A percentile compares a stretch with the other conserved stretches of the same genome.
Conservation (phyloP, 2,888 invertebrate species). For the Loripinus fragilis region DNA sequence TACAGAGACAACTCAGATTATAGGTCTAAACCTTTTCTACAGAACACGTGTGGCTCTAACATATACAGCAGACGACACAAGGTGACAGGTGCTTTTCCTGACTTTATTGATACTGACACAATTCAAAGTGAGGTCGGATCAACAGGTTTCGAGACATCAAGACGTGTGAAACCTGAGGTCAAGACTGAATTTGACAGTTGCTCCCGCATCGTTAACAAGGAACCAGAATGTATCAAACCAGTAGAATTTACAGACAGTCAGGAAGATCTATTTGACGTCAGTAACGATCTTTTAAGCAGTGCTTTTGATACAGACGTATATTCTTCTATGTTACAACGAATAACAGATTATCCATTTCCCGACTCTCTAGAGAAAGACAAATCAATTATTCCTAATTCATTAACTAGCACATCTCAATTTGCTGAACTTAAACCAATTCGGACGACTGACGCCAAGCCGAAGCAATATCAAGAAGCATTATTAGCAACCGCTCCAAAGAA, state of each 20-base stretch:
- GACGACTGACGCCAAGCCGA: conserved; percentile 36
- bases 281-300: conserved; percentile 42
- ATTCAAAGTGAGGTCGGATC: not conserved
- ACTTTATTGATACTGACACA: conserved; percentile 13
- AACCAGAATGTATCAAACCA: not conserved
- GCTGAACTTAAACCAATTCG: conserved; percentile 69
- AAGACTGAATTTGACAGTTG: conserved; percentile 23
- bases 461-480: conserved; percentile 43
- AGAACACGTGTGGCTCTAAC: not conserved
- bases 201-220: conserved; percentile 4
- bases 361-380: conserved; percentile 25
- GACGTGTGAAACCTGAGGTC: conserved; percentile 14
- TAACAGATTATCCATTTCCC: conserved; percentile 35
- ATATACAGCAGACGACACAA: not conserved
- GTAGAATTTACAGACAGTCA: conserved; percentile 10
- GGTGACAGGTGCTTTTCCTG: conserved; percentile 10
- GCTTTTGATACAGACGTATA: conserved; percentile 58
- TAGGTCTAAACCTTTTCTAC: conserved; percentile 4
- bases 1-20: conserved; percentile 7
- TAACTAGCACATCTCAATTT: conserved; percentile 51
- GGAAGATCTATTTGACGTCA: conserved; percentile 46
- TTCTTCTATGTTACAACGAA: conserved; percentile 53
- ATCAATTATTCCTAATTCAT: conserved; percentile 25
- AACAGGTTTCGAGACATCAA: conserved; percentile 1
- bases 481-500: conserved; percentile 41